phyloP scores from a whole-genome alignment of 2,113 vertebrate genomes.

The Plotosus lineatus region DNA sequence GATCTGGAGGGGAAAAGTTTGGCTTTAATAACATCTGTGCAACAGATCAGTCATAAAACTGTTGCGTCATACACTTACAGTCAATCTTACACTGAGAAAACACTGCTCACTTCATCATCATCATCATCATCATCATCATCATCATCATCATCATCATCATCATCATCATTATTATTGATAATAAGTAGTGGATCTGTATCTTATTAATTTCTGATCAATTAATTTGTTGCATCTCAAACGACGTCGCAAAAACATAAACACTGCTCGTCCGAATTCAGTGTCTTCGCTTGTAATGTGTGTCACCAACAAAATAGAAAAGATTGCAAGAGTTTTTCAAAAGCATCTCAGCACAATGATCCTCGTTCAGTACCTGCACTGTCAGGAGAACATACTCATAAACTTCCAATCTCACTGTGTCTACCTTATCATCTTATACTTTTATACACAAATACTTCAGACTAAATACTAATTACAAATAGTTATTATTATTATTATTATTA shows the following conservation, averaged over 20 bases:
- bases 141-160: slow-evolving; percentile 10
- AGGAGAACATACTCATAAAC: not conserved
- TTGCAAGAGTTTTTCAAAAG: not conserved
- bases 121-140: not conserved
- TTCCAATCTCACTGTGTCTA: no score
- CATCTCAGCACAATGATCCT: not conserved
- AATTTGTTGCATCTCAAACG: not conserved
- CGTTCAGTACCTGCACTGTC: not conserved
- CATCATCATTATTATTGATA: not conserved
- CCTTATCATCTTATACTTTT: not conserved
- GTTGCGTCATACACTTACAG: slow-evolving; percentile 40
- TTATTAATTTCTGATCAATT: not conserved
- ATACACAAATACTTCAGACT: not conserved
- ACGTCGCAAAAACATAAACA: not conserved
- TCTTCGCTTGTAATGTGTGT: not conserved
- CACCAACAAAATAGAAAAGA: not conserved
- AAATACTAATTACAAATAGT: no score
- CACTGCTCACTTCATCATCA: not conserved
- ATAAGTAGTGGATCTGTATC: no score
- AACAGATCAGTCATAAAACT: slow-evolving; percentile 49
- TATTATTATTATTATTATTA: no score
- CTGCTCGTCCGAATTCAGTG: not conserved
- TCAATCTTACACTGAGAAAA: slow-evolving; percentile 24
- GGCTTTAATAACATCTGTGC: slow-evolving; percentile 52
- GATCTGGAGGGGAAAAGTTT: not conserved